Evolutionary conservation across 2,888 invertebrate species (phyloP).

Genomic region (Liodrosophila aerea): DNA sequence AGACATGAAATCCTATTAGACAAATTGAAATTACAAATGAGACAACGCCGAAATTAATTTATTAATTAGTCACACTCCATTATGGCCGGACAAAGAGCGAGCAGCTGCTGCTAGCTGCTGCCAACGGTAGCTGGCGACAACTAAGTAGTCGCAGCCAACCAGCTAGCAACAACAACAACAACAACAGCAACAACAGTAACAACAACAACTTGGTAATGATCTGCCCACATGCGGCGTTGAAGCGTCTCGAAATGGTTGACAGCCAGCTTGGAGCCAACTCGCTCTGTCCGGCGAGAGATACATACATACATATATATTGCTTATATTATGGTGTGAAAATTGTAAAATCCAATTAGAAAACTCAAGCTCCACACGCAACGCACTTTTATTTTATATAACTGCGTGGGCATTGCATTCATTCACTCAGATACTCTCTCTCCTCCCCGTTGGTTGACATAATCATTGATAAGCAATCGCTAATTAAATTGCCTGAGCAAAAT

Average conservation of each 20-base stretch:
- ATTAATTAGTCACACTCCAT: conserved; percentile 77
- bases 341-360: conserved; percentile 67
- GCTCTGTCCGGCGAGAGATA: too few species aligned
- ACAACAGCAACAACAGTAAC: conserved; percentile 5
- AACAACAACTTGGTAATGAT: conserved; percentile 16
- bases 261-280: conserved; percentile 32
- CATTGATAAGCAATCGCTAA: conserved; percentile 69
- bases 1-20: conserved; percentile 79
- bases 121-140: conserved; percentile 41
- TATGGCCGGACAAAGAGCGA: conserved; percentile 65
- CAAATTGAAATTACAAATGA: conserved; percentile 78
- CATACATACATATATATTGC: too few species aligned
- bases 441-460: conserved; percentile 61
- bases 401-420: conserved; percentile 32
- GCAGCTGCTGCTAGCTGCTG: conserved; percentile 7
- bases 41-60: conserved; percentile 75
- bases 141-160: conserved; percentile 6
- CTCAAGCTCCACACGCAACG: conserved; percentile 61
- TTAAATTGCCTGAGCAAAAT: conserved; percentile 59
- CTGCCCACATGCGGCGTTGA: conserved; percentile 59
- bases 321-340: conserved; percentile 67
- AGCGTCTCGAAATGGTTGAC: conserved; percentile 58
- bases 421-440: neutral
- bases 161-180: conserved; percentile 23
- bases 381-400: conserved; percentile 23